Base-by-base conservation (phyloP, 2,888 invertebrate genomes). In the Agrypnus murinus region DNA sequence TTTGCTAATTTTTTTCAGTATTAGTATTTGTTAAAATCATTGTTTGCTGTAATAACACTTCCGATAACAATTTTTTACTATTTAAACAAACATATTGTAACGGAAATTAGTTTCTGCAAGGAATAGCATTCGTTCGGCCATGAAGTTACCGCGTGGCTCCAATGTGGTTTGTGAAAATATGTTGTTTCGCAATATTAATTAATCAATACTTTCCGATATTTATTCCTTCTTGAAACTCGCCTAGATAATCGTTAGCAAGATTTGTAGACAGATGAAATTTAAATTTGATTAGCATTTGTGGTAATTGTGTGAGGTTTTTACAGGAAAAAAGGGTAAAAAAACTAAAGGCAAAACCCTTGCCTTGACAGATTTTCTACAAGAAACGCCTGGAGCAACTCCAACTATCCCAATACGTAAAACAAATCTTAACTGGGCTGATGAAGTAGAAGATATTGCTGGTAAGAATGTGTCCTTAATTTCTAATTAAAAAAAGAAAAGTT, bases 311-410 rank as follows among this genome's bases (percentile, higher is more conserved):
- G 9, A 38, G 2, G 2, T 4, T 19, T 38, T 40, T 17, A 9
- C 15, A 94, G 93, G 90, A 87, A 95, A 93, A 90, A 95, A 93
- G 89, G 91, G 89, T 85, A 95, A 93, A 89, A 96, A 94, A 89
- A 89, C 89, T 86, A 95, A 95, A 89, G 94, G 94, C 84, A 93
- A 92, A 84, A 93, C 93, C 75, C 86, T 96, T 81, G 90, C 92
- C 79, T 88, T 97, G 81, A 94, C 92, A 84, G 92, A 93, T 81
- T 96, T 97, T 85, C 88, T 96, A 78, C 92, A 92, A 74, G 92
- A 92, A 82, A 84, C 85, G 59, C 89, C 91, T 67, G 90, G 90
- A 63, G 88, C 87, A 64, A 81, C 86, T 64, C 87, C 88, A 60
- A 83, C 85, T 58, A 79, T 89, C 69, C 87, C 89, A 65, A 86